phyloP scores from a whole-genome alignment of 1,140 invertebrate genomes.

The Nixonia krombeini region DNA sequence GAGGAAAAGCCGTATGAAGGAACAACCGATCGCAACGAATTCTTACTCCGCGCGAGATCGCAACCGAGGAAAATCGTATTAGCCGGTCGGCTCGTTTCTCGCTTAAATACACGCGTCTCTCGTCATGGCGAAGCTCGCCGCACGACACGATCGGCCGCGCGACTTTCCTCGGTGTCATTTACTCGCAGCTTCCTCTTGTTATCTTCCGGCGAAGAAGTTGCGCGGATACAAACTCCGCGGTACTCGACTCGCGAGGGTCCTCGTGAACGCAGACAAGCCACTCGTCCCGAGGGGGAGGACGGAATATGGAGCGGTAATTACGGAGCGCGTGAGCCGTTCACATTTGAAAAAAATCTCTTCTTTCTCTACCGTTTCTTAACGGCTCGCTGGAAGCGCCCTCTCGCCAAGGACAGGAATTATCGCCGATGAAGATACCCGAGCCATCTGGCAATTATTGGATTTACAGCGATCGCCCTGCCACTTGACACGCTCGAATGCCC shows the following conservation, averaged over 20 bases:
- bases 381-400: conserved; percentile 9
- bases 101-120: too few species aligned
- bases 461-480: conserved; percentile 8
- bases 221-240: conserved; percentile 19
- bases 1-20: too few species aligned
- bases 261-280: conserved; percentile 40
- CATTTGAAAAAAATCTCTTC: conserved; percentile 37
- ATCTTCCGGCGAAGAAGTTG: conserved; percentile 13
- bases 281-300: conserved; percentile 29
- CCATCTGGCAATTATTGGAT: conserved; percentile 28
- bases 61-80: too few species aligned
- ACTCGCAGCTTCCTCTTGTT: background rate
- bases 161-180: conserved; percentile 3
- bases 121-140: too few species aligned
- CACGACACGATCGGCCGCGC: too few species aligned
- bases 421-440: conserved; percentile 9
- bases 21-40: too few species aligned
- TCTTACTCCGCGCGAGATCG: too few species aligned
- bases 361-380: conserved; percentile 13
- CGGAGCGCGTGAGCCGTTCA: conserved; percentile 32
- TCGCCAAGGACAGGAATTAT: background rate
- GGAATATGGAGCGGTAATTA: conserved; percentile 32
- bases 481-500: background rate
- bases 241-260: conserved; percentile 21
- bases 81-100: too few species aligned